A percentile compares a stretch with the other conserved stretches of the same genome.
Evolutionary conservation across 1,140 invertebrate species (phyloP).

Genomic region (Calephelis virginiensis): DNA sequence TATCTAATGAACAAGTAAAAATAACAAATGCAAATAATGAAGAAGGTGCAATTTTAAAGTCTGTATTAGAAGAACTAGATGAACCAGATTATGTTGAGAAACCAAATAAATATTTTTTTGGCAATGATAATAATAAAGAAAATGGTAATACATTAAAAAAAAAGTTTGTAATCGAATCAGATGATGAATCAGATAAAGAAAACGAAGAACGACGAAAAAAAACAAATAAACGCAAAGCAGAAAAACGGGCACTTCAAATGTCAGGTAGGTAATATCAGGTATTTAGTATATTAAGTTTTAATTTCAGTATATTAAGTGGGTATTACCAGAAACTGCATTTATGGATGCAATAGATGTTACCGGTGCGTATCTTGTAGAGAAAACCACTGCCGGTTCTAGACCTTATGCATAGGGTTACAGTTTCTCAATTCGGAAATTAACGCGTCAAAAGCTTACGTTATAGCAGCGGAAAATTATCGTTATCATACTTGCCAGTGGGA

Average conservation of each 20-base stretch:
- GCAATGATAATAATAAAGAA: slow-evolving; percentile 26
- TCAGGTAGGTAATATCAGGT: slow-evolving; percentile 48
- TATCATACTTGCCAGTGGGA: too few species aligned
- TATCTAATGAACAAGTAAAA: slow-evolving; percentile 1
- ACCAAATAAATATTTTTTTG: slow-evolving; percentile 52
- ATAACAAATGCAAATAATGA: slow-evolving; percentile 6
- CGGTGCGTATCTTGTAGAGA: too few species aligned
- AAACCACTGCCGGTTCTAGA: too few species aligned
- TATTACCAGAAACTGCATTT: too few species aligned
- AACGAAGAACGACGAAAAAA: slow-evolving; percentile 47
- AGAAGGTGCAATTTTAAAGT: slow-evolving; percentile 45
- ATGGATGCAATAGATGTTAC: too few species aligned
- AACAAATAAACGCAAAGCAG: slow-evolving; percentile 58
- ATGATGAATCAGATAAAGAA: slow-evolving; percentile 71
- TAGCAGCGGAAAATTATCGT: too few species aligned
- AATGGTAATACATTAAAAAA: slow-evolving; percentile 41
- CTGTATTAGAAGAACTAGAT: slow-evolving; percentile 62
- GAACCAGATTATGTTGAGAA: slow-evolving; percentile 45
- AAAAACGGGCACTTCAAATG: slow-evolving; percentile 59
- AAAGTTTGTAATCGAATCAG: slow-evolving; percentile 67
- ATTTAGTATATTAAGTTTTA: not conserved
- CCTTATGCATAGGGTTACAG: too few species aligned
- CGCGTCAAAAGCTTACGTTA: too few species aligned
- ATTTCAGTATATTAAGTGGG: too few species aligned
- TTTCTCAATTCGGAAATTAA: too few species aligned